A percentile compares a stretch with the other conserved stretches of the same genome.
phyloP scores from a whole-genome alignment of 2,888 invertebrate species.

The Caprella mutica region DNA sequence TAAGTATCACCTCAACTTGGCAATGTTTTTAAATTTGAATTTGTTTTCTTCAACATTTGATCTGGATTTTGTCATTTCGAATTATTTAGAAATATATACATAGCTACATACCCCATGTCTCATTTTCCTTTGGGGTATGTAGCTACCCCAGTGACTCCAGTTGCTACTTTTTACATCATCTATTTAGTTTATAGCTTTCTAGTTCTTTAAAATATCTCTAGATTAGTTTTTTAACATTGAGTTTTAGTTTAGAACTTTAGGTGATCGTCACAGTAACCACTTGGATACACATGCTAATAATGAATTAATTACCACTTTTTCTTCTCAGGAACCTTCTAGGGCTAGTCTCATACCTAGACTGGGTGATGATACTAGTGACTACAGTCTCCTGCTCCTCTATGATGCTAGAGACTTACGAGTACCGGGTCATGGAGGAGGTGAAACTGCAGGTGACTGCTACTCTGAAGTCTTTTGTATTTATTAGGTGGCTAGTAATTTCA shows the following conservation, averaged over 20 bases:
- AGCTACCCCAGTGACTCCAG: too few species aligned
- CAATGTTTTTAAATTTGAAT: too few species aligned
- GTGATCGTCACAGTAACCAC: neutral
- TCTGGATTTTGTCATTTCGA: too few species aligned
- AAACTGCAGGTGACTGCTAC: conserved; percentile 57
- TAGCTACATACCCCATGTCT: too few species aligned
- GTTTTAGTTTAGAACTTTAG: neutral
- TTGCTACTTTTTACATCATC: too few species aligned
- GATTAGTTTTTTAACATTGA: neutral
- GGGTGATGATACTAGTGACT: conserved; percentile 98
- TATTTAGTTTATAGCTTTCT: neutral
- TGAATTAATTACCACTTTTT: too few species aligned
- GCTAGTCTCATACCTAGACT: conserved; percentile 94
- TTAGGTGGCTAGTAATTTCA: too few species aligned
- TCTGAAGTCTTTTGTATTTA: neutral
- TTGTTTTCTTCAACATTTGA: too few species aligned
- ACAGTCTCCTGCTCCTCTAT: conserved; percentile 94
- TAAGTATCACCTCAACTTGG: too few species aligned
- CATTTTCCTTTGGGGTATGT: too few species aligned
- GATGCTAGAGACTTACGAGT: conserved; percentile 95
- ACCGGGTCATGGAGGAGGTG: conserved; percentile 83
- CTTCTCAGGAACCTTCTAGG: conserved; percentile 79
- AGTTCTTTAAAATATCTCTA: neutral
- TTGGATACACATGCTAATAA: too few species aligned
- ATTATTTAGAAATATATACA: too few species aligned